Evolutionary conservation across 2,797 vertebrate species (phyloP).

Genomic region (Microtus agrestis): DNA sequence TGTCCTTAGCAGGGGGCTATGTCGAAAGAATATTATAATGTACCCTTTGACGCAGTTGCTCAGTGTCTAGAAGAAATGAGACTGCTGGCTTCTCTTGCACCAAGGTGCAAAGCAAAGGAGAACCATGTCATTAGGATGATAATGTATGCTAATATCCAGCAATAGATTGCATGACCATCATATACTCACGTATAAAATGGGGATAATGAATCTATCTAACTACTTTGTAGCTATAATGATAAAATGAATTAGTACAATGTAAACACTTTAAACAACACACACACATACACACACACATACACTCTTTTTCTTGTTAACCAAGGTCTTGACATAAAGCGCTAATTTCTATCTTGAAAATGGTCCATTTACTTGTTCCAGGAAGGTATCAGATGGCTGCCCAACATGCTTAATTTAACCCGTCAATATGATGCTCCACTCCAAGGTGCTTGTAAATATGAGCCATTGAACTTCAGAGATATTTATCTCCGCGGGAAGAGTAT

Average conservation of each 20-base stretch:
- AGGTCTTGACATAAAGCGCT: not conserved
- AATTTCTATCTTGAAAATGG: not conserved
- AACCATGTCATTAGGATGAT: not conserved
- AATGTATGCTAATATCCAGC: not conserved
- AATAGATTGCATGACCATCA: not conserved
- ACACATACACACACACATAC: not conserved
- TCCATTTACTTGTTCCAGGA: not conserved
- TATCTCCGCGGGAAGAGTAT: conserved; percentile 30
- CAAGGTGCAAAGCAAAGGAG: not conserved
- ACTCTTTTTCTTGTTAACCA: not conserved
- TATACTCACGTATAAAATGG: not conserved
- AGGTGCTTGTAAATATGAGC: conserved; percentile 26
- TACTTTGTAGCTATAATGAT: not conserved
- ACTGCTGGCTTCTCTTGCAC: not conserved
- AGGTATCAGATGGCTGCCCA: not conserved
- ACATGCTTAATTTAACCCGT: not conserved
- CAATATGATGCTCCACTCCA: not conserved
- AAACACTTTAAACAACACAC: not conserved
- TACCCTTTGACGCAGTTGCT: not conserved
- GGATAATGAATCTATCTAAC: not conserved
- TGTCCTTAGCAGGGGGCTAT: not conserved
- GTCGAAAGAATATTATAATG: not conserved
- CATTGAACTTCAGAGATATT: conserved; percentile 22
- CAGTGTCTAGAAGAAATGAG: not conserved
- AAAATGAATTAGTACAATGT: not conserved